These are phyloP conservation scores for Miichthys miiuy DNA, from an alignment of 2,797 vertebrate genomes.

Conservation along the genomic window DNA sequence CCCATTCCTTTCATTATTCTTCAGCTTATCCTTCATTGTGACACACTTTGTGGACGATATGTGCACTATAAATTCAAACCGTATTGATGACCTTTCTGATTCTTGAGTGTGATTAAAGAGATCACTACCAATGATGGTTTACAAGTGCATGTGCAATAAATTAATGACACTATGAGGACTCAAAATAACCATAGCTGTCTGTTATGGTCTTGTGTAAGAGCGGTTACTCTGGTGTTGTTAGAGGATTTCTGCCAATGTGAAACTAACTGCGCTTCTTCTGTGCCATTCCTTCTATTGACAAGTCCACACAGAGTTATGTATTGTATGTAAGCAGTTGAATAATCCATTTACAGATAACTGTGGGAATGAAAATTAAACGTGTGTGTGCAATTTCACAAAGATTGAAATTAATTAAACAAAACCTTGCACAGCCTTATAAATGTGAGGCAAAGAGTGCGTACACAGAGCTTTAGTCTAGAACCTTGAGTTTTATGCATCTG, in stretches of 20 bases:
- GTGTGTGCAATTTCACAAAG: neutral
- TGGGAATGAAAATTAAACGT: neutral
- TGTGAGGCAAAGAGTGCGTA: neutral
- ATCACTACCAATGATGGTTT: neutral
- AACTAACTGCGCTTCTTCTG: neutral
- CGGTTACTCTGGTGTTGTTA: neutral
- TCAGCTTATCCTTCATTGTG: neutral
- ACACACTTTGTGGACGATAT: neutral
- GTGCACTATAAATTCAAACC: neutral
- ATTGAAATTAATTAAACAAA: neutral
- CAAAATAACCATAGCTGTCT: neutral
- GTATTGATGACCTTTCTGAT: slow-evolving; percentile 5
- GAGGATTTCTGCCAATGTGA: neutral
- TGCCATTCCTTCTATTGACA: neutral
- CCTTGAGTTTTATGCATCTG: neutral
- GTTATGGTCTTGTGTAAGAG: neutral
- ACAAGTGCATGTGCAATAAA: neutral
- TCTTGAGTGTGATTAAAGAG: neutral
- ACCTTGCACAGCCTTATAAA: neutral
- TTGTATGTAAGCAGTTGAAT: neutral
- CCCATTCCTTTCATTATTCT: neutral
- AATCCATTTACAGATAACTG: slow-evolving; percentile 1
- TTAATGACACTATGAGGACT: neutral
- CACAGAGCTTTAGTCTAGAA: neutral
- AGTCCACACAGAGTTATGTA: neutral